Evolutionary conservation across 92 coral and sea anemone genomes (phyloP), one percentile per base, ranked within the genome.

Genomic region (Parazoanthus swiftii): DNA sequence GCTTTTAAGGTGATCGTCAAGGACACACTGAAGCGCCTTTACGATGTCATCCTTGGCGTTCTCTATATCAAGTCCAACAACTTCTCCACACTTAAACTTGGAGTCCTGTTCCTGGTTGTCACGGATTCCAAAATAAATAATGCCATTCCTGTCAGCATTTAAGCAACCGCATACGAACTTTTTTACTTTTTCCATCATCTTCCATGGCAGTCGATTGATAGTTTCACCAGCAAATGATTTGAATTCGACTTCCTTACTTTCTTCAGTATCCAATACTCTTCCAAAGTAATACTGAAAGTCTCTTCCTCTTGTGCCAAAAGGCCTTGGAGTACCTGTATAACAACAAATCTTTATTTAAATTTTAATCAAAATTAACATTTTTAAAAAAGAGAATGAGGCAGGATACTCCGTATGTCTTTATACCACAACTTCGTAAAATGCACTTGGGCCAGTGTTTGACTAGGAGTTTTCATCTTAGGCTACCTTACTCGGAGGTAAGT

Each of bases 101-200:
- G 59, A 54, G 59, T 54, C 59, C 18, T 54, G 59, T 54, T 92
- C 92, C 26, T 82, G 80, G 39, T 81, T 68, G 71, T 92, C 94
- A 77, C 89, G 92, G 38, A 92, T 88, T 50, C 94, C 94, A n/a
- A 86, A 89, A 33, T 86, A 87, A 5, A 91, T 89, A 35, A 86
- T 86, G 2, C 93, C 93, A 10, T 11, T 59, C 33, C 83, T 90
- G n/a, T 82, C 77, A 16, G 86, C 65, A 68, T 92, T 92, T 13
- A 92, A 86, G 36, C 92, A 81, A 54, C 89, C 94, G 20, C 94
- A 90, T 16, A 90, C 88, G 35, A 92, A 92, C 79, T 77, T 66
- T 82, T 89, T 90, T 8, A 90, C 94, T 92, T 54, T 54, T 54
- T 54, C 59, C 59, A 54, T 54, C 59, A 54, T 54, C 59, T 54